Base-by-base conservation (phyloP, 2,113 vertebrate genomes). In the Salvelinus namaycush region DNA sequence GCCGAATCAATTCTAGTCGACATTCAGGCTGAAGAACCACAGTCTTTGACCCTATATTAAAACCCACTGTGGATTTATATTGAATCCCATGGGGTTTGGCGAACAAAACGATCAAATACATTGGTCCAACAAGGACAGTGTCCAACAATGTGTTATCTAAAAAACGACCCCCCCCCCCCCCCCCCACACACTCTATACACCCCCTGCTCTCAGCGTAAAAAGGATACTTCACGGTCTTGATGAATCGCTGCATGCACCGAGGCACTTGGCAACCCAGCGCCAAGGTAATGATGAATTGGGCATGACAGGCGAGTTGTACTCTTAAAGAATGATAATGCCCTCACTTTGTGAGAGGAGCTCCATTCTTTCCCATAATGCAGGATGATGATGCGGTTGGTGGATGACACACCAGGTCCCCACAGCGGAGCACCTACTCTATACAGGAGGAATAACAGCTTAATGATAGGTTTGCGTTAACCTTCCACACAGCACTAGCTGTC, bases 321-420 rank as follows among this genome's bases (percentile, higher is more conserved):
- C 44, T 49, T 78, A 69, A 34, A 71, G 78, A 78, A 83, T 81
- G 78, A 80, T 81, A 75, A 75, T 78, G 75, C 70, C 68, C 79
- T 76, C 78, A 18, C 51, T 73, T 74, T 70, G 13, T 70, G 39
- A 60, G 34, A 34, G 69, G 48, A 73, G 64, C 31, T 68, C 72
- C 20, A 39, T 73, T 80, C 79, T 67, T 54, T 78, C 77, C 81
- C 31, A 76, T 74, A 75, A 82, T 77, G 68, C 8, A 44, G 34
- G 64, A 31, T 73, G 74, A 44, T 75, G 39, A 66, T 34, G 34
- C 6, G 64, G 70, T 48, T 14, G 14, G 20, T 34, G 79, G 26
- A 34, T 76, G 26, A 26, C 26, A 1, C 34, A 48, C 67, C 20
- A 27, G 48, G 60, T 77, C 39, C 62, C 27, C 27, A 51, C 5